Percentiles rank a stretch among this genome's conserved stretches.
phyloP scores from a whole-genome alignment of 2,797 vertebrate species.

The Platyrinchus mystaceus region DNA sequence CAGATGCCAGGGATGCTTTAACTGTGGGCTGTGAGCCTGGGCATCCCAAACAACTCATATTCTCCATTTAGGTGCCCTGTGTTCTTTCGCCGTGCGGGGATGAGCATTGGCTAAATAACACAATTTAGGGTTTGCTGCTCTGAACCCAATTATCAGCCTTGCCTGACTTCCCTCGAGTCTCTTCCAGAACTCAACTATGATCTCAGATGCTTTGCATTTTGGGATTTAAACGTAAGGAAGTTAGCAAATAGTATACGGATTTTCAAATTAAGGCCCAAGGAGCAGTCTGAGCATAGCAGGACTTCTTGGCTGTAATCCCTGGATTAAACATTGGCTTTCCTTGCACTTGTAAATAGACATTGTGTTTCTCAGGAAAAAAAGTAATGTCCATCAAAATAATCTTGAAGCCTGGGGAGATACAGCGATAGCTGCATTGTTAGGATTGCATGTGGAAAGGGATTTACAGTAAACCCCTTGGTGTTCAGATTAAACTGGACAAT shows the following conservation, averaged over 20 bases:
- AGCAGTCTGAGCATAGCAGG: background rate
- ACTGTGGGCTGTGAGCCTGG: background rate
- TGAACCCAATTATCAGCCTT: conserved; percentile 35
- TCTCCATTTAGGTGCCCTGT: background rate
- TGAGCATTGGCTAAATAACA: background rate
- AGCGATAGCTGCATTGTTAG: background rate
- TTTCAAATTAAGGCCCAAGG: background rate
- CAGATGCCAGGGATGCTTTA: background rate
- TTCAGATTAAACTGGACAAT: background rate
- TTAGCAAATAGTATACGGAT: background rate
- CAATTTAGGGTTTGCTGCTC: background rate
- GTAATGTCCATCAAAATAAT: background rate
- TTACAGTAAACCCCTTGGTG: background rate
- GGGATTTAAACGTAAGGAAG: background rate
- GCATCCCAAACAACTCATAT: background rate
- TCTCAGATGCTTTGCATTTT: conserved; percentile 37
- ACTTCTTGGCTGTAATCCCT: background rate
- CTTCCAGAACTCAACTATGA: conserved; percentile 1
- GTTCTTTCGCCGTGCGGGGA: background rate
- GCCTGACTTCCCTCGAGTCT: background rate
- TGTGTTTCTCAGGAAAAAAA: background rate
- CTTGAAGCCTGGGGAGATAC: background rate
- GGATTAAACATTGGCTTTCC: background rate
- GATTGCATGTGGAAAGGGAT: background rate
- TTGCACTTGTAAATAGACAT: background rate